Evolutionary conservation across 2,797 vertebrate species (phyloP).

Genomic region (Mormyrus proboscirostris): DNA sequence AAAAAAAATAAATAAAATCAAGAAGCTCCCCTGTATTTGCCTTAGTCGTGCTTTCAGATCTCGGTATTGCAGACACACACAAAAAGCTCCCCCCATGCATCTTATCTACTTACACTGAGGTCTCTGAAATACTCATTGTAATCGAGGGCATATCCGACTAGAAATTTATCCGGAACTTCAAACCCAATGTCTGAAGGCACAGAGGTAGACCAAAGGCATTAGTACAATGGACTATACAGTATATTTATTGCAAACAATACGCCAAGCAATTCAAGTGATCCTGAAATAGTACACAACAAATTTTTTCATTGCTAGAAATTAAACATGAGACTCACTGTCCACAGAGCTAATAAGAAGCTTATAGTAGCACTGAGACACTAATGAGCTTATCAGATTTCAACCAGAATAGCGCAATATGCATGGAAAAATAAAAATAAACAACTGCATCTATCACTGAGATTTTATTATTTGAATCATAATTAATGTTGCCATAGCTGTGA

Average conservation of each 20-base stretch:
- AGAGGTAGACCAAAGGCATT: neutral
- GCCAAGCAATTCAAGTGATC: neutral
- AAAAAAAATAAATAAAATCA: neutral
- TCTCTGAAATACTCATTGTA: conserved; percentile 80
- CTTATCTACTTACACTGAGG: conserved; percentile 64
- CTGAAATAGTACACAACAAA: neutral
- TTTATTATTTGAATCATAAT: conserved; percentile 27
- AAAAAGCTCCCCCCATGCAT: neutral
- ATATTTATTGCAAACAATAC: conserved; percentile 25
- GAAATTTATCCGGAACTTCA: conserved; percentile 72
- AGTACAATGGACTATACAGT: neutral
- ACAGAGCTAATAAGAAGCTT: neutral
- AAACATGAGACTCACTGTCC: neutral
- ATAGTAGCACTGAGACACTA: conserved; percentile 26
- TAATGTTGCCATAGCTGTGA: neutral
- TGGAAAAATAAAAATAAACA: conserved; percentile 4
- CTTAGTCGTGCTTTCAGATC: neutral
- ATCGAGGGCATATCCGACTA: conserved; percentile 74
- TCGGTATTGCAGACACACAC: neutral
- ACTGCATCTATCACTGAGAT: conserved; percentile 33
- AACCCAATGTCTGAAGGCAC: conserved; percentile 66
- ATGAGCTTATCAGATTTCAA: conserved; percentile 56
- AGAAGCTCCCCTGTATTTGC: neutral
- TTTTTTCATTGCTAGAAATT: neutral
- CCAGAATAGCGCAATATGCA: conserved; percentile 49